Base-by-base conservation (phyloP, 2,888 invertebrate genomes). In the Stenichneumon culpator region DNA sequence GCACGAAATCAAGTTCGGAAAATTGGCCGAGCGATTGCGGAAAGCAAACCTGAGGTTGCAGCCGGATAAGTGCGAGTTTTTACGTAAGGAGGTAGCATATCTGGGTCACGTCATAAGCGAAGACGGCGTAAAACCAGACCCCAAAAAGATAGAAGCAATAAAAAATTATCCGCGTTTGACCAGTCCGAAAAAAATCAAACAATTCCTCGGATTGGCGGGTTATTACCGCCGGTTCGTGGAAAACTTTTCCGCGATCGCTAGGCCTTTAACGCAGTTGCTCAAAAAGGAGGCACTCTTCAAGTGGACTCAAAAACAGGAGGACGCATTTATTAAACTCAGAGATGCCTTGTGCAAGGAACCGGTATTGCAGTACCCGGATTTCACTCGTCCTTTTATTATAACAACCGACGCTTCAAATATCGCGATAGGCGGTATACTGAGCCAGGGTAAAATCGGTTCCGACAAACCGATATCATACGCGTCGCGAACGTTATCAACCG, bases 291-390 rank as follows among this genome's bases (percentile, higher is more conserved):
- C 36, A 36, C 36, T 36, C 36, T 36, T 36, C 5, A 39, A 68
- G 11, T 85, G 87, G 83, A 63, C 36, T 9, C 11, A 83, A 5
- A 44, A 36, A 44, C 67, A 81, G n/a, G 79, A 85, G 25, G 60
- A 82, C 16, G 70, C 83, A 4, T 86, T 84, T 36, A 52, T 57
- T 14, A 69, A 67, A 36, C 28, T 86, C 32, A 72, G 52, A 25
- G 39, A 81, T 16, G 79, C 52, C n/a, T 36, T 85, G 9, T 86
- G 84, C 19, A 73, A 70, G 7, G 80, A 79, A 25, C 87, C 87
- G 4, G 47, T 86, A 3, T 60, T 85, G 5, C 84, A 81, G 74
- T 77, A 82, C n/a, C 84, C 86, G 7, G 82, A 87, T 60, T 87
- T 87, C 16, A 32, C 54, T 3, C 2, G 75, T 16, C 67, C 60